Base-by-base conservation (phyloP, 2,888 invertebrate species). In the Bellardia pandia region DNA sequence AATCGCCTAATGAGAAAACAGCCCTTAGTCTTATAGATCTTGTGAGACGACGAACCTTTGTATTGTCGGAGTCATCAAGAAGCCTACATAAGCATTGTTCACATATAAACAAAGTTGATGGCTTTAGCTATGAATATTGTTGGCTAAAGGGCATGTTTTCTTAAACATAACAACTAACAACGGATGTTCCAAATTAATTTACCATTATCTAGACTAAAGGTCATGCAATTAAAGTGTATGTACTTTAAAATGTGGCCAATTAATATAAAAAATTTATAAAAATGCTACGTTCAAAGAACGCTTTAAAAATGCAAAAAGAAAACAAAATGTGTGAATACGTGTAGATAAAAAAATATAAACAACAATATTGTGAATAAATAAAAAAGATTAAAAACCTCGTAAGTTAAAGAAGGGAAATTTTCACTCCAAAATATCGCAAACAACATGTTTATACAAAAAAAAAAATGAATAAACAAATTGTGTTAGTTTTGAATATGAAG, bases 351-450 rank as follows among this genome's bases (percentile, higher is more conserved):
- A 23, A 56, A 56, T 16, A 56, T 58, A 58, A 58, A 23, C 23
- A 30, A 58, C 16, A 30, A 58, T 33, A 58, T 30, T 16, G 13
- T 13, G 30, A 58, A 58, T 30, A 33, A 58, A 58, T 58, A 30
- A 58, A 33, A 33, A 30, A 58, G 58, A 58, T 58, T 58, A 58
- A 58, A 58, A 58, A 58, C 58, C 58, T 58, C 11, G 33, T 33
- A 58, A 58, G 11, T 13, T 13, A 58, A 13, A 30, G 5, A 58
- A 6, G 11, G n/a, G 1, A 58, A 30, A 30, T 30, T 30, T 58
- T 58, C 30, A 1, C 11, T 11, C 5, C 30, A 58, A 58, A 58
- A 58, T 58, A 58, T 33, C 11, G 9, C 33, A 58, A 58, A 58
- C 58, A 58, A 58, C 30, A 13, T 56, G 58, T 58, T 58, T 23